These are phyloP conservation scores for Linepithema humile DNA, from an alignment of 1,140 invertebrate genomes.

Conservation along the genomic window DNA sequence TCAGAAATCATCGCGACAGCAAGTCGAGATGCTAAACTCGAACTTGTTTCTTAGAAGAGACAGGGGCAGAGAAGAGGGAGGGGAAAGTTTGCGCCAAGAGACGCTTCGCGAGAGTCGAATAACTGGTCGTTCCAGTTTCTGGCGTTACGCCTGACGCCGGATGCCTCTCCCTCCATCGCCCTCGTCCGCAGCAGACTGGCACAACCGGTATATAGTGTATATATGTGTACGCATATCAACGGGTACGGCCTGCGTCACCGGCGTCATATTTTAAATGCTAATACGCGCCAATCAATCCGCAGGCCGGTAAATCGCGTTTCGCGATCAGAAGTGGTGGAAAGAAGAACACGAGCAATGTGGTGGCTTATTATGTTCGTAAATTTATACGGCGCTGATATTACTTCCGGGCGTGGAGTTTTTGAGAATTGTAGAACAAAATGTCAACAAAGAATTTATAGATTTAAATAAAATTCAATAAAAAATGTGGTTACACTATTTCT, in stretches of 20 bases:
- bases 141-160: constrained; percentile 67
- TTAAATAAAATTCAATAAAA: too few species aligned
- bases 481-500: too few species aligned
- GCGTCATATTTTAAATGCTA: constrained; percentile 55
- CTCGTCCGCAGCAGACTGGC: background rate
- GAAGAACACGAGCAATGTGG: background rate
- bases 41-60: constrained; percentile 26
- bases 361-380: constrained; percentile 26
- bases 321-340: constrained; percentile 26
- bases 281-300: constrained; percentile 36
- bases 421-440: background rate
- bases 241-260: constrained; percentile 40
- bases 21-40: constrained; percentile 25
- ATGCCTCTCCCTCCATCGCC: constrained; percentile 23
- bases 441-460: background rate
- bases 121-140: constrained; percentile 74
- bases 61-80: background rate
- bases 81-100: constrained; percentile 61
- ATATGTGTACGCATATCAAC: background rate
- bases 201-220: constrained; percentile 44
- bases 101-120: constrained; percentile 66
- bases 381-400: background rate
- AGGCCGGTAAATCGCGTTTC: constrained; percentile 50
- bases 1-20: constrained; percentile 17
- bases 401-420: background rate